phyloP scores from a whole-genome alignment of 2,797 vertebrate species.

The Xiphorhynchus erythropygius region DNA sequence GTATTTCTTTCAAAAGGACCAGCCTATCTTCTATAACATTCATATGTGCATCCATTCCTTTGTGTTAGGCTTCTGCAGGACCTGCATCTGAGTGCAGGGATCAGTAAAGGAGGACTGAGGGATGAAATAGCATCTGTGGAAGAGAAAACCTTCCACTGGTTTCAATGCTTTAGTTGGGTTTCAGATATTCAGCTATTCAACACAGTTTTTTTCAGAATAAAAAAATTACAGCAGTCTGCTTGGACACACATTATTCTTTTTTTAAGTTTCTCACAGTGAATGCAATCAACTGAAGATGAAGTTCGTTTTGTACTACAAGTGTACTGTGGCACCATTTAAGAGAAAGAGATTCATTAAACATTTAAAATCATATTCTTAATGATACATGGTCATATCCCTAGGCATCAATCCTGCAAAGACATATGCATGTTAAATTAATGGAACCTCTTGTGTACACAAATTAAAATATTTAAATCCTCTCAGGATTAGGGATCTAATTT shows the following conservation, averaged over 20 bases:
- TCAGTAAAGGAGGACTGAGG: background rate
- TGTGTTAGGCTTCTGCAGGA: background rate
- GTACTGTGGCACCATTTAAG: background rate
- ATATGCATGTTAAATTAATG: background rate
- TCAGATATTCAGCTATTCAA: background rate
- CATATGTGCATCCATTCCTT: background rate
- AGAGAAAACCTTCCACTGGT: background rate
- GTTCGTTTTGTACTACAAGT: background rate
- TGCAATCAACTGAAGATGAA: background rate
- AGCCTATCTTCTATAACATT: background rate
- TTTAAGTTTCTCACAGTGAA: background rate
- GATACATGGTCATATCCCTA: background rate
- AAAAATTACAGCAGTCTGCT: background rate
- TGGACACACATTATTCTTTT: background rate
- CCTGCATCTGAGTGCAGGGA: background rate
- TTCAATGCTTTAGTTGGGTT: background rate
- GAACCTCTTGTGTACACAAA: background rate
- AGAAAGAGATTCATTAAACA: background rate
- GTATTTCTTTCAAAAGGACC: background rate
- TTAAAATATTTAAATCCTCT: background rate
- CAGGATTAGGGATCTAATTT: background rate
- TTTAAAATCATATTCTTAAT: conserved; percentile 20
- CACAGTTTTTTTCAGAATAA: background rate
- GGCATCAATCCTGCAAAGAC: background rate
- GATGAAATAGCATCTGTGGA: background rate